Percentiles rank a stretch among this genome's conserved stretches.
These are phyloP conservation scores for Nannospalax galili DNA, from an alignment of 2,113 vertebrate species.

Conservation along the genomic window DNA sequence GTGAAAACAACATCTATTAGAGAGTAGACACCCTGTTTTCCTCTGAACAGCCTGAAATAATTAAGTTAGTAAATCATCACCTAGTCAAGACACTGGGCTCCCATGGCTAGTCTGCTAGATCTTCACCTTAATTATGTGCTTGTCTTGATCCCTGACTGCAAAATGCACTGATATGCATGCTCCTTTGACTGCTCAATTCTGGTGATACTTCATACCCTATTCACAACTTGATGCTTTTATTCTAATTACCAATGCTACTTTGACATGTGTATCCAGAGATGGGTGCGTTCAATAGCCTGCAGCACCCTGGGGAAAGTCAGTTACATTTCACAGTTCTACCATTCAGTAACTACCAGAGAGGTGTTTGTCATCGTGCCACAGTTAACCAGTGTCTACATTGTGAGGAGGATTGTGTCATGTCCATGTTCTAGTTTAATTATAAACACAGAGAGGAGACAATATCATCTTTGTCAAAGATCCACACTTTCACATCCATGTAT, in stretches of 20 bases:
- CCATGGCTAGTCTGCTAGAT: conserved; percentile 31
- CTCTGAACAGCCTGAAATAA: conserved; percentile 72
- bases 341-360: conserved; percentile 11
- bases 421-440: conserved; percentile 28
- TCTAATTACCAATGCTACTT: conserved; percentile 4
- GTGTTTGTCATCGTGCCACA: not conserved
- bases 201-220: conserved; percentile 28
- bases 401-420: not conserved
- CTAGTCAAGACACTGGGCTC: conserved; percentile 54
- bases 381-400: conserved; percentile 8
- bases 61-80: conserved; percentile 75
- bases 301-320: not conserved
- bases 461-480: not conserved
- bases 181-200: conserved; percentile 47
- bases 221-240: conserved; percentile 43
- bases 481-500: not conserved
- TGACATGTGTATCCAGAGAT: not conserved
- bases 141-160: conserved; percentile 57
- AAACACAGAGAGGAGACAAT: not conserved
- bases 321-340: conserved; percentile 2
- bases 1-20: conserved; percentile 74
- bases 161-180: conserved; percentile 39
- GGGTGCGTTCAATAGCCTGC: not conserved
- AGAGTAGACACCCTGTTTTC: conserved; percentile 44
- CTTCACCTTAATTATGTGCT: conserved; percentile 52